Evolutionary conservation across 2,113 vertebrate genomes (phyloP).

Genomic region (Cynopterus brachyotis): DNA sequence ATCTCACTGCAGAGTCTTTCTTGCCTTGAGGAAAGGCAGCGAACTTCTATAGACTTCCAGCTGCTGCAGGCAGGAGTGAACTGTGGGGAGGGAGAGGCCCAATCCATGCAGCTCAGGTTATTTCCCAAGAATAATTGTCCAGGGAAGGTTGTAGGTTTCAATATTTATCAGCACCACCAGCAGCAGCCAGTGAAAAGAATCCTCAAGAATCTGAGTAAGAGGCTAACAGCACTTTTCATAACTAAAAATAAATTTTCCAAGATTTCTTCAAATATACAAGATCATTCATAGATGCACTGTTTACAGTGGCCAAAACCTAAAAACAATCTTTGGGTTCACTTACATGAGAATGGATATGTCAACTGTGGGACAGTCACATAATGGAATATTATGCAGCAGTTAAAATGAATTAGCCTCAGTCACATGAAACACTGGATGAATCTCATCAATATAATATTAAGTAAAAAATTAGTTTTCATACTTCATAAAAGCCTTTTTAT

Average conservation of each 20-base stretch:
- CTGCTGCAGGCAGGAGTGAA: neutral
- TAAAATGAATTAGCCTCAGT: neutral
- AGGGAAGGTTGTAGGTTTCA: neutral
- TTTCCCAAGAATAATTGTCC: neutral
- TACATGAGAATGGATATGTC: neutral
- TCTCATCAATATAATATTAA: neutral
- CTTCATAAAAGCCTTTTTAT: neutral
- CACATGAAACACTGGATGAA: neutral
- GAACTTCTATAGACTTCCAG: neutral
- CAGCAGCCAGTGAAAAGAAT: neutral
- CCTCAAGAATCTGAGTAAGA: neutral
- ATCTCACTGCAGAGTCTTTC: neutral
- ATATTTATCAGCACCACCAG: neutral
- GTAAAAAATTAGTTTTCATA: neutral
- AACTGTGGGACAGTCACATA: neutral
- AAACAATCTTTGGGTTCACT: neutral
- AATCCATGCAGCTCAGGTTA: neutral
- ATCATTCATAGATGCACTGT: neutral
- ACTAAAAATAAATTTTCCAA: neutral
- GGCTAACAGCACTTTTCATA: neutral
- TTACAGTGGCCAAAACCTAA: neutral
- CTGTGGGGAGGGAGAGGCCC: rapidly evolving
- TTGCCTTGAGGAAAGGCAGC: neutral
- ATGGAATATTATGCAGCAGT: neutral
- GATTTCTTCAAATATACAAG: no score